Percentiles rank a stretch among this genome's conserved stretches.
These are phyloP conservation scores for Mythimna lalbum DNA, from an alignment of 2,888 invertebrate species.

Conservation along the genomic window DNA sequence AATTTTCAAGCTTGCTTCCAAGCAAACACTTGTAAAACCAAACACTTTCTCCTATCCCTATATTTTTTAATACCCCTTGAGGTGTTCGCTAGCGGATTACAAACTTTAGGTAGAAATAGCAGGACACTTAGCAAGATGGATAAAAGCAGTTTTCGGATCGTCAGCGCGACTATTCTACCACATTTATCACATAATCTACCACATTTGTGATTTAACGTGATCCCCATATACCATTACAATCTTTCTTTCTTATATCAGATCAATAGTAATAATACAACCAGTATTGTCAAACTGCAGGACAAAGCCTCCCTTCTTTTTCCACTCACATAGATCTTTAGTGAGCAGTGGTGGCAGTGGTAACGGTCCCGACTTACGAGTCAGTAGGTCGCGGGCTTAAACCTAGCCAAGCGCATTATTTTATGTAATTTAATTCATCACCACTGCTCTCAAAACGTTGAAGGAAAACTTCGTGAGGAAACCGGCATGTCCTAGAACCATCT, in stretches of 20 bases:
- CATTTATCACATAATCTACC: constrained; percentile 5
- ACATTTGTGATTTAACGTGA: constrained; percentile 18
- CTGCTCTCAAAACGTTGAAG: too few species aligned
- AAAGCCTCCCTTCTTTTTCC: neutral
- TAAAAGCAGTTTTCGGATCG: constrained; percentile 28
- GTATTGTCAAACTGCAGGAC: neutral
- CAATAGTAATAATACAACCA: neutral
- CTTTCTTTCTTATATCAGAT: neutral
- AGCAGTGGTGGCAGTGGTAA: too few species aligned
- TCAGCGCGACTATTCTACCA: neutral
- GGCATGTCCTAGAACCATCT: too few species aligned
- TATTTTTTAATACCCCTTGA: too few species aligned
- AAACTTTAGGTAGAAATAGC: constrained; percentile 28
- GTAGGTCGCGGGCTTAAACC: too few species aligned
- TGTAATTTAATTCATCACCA: too few species aligned
- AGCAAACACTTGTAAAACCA: too few species aligned
- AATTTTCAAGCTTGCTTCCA: too few species aligned
- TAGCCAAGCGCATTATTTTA: too few species aligned
- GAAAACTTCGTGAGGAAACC: too few species aligned
- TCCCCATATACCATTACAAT: neutral
- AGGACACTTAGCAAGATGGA: constrained; percentile 25
- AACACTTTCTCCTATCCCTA: too few species aligned
- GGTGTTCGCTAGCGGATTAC: constrained; percentile 32
- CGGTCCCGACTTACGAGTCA: too few species aligned
- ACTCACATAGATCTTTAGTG: neutral